These are phyloP conservation scores for Vanessa atalanta DNA, from an alignment of 1,140 invertebrate genomes.

Conservation along the genomic window DNA sequence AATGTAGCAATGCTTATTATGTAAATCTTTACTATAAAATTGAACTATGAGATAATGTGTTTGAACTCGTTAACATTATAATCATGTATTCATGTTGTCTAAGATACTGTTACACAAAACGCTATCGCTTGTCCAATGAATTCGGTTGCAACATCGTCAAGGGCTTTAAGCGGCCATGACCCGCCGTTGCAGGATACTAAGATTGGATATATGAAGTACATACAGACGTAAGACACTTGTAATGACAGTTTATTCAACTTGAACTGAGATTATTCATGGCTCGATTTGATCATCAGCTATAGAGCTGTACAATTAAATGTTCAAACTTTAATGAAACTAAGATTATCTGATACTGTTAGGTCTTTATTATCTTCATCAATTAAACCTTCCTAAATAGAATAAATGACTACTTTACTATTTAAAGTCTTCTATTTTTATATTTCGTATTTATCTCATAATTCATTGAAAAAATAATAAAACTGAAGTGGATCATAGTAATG, in stretches of 20 bases:
- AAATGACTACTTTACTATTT: no score
- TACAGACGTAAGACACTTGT: conserved; percentile 50
- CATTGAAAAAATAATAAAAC: neutral
- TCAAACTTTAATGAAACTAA: conserved; percentile 15
- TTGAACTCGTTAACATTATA: neutral
- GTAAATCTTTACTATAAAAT: no score
- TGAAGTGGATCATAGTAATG: neutral
- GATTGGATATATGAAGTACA: conserved; percentile 53
- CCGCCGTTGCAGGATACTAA: conserved; percentile 53
- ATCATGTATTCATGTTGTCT: neutral
- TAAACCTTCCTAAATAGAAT: no score
- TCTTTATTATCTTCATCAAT: neutral
- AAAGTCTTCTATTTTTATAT: no score
- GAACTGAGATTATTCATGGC: conserved; percentile 49
- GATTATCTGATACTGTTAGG: neutral
- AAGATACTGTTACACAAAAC: conserved; percentile 19
- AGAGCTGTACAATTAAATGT: conserved; percentile 11
- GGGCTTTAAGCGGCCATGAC: conserved; percentile 79
- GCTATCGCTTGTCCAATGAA: conserved; percentile 61
- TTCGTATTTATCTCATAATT: no score
- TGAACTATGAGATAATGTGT: no score
- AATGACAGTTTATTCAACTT: conserved; percentile 64
- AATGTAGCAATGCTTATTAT: no score
- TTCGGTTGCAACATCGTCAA: conserved; percentile 65
- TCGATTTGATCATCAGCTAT: conserved; percentile 37